These are phyloP conservation scores for Lepus timidus DNA, from an alignment of 2,113 vertebrate genomes.

Conservation along the genomic window DNA sequence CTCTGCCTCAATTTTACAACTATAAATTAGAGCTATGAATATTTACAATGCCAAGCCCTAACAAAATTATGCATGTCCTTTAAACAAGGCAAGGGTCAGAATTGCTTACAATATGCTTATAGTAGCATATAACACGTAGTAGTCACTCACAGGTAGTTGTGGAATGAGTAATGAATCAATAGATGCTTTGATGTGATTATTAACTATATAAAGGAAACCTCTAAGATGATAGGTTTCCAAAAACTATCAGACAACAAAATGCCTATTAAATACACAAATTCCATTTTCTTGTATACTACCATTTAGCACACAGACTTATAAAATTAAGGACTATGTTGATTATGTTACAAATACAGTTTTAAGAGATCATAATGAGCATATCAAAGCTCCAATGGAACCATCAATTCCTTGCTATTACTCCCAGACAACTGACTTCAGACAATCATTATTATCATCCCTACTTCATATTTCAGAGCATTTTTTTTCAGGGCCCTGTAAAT, in stretches of 20 bases:
- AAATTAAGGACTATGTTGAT: neutral
- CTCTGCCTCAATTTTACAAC: slow-evolving; percentile 56
- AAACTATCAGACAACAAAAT: neutral
- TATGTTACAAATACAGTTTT: neutral
- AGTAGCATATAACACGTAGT: slow-evolving; percentile 6
- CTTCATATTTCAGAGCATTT: neutral
- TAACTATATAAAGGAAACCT: slow-evolving; percentile 46
- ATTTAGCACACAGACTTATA: slow-evolving; percentile 6
- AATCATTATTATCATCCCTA: neutral
- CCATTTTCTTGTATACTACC: neutral
- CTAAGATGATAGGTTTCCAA: neutral
- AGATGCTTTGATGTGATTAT: slow-evolving; percentile 17
- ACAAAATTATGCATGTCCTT: slow-evolving; percentile 47
- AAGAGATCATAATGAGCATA: neutral
- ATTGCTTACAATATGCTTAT: slow-evolving; percentile 42
- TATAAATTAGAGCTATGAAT: slow-evolving; percentile 53
- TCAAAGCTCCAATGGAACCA: neutral
- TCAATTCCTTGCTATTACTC: neutral
- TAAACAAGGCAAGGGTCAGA: slow-evolving; percentile 38
- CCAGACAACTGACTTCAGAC: neutral
- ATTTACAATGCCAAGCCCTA: slow-evolving; percentile 7
- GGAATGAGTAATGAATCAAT: slow-evolving; percentile 45
- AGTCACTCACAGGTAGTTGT: slow-evolving; percentile 13
- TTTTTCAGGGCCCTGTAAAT: neutral
- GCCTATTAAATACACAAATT: neutral